Base-by-base conservation (phyloP, 2,797 vertebrate species). In the Thunnus albacares region DNA sequence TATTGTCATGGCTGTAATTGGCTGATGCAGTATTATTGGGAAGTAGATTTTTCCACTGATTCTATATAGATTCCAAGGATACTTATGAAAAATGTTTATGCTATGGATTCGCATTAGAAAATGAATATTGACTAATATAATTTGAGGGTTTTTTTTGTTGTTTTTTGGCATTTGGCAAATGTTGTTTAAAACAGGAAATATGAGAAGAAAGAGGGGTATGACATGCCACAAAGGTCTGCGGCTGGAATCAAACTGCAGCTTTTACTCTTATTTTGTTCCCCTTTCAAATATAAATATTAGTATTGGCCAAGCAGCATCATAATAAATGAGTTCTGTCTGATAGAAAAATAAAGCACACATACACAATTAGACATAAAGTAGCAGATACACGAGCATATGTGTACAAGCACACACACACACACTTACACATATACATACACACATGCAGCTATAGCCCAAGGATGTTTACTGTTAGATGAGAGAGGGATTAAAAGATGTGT, bases 401-500 rank as follows among this genome's bases (percentile, higher is more conserved):
- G 11, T 11, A 60, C 59, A 80, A 53, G 57, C 60, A 38, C 68
- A 63, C 35, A 57, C n/a, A 9, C 59, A 58, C 33, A 30, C 63
- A 45, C 8, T 24, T 8, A 56, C 14, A 67, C 28, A 70, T 2
- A 14, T 30, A 62, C n/a, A 57, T 2, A 14, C 35, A 62, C n/a
- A 57, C 68, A 57, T 0, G 71, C 45, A 56, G 56, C 30, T 60
- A 18, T 77, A 69, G 86, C 87, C 86, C n/a, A 45, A 49, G 83
- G 89, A 86, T 89, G 80, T 85, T 88, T 81, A 87, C 85, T 65
- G 65, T 74, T 52, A 82, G 84, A 86, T 86, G 78, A 85, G 71
- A 77, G 68, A 53, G 49, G 76, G 78, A 64, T 80, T 87, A 77
- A 75, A 73, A 82, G 67, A 58, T 26, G n/a, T 83, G 61, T 20